Base-by-base conservation (phyloP, 2,888 invertebrate genomes). In the Sympetrum striolatum region DNA sequence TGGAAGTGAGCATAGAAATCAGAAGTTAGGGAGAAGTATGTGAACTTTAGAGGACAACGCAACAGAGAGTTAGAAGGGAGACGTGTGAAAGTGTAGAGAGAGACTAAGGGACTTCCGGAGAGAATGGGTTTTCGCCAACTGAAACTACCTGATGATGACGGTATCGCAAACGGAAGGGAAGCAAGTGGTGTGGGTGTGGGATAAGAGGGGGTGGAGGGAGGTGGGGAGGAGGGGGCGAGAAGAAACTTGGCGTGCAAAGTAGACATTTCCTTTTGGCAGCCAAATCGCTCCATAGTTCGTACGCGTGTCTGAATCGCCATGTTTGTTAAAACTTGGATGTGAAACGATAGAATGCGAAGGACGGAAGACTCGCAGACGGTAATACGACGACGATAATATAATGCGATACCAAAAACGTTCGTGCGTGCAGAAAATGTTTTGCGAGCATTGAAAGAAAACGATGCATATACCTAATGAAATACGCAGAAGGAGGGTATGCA, bases 211-310 rank as follows among this genome's bases (percentile, higher is more conserved):
- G 25, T 25, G 79, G 1, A 4, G 79, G 25, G 18, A 15, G 60
- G 15, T 22, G 44, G 35, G 35, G 22, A 22, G 8, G 5, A 81
- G 48, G 35, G 80, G 3, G 39, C 6, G 25, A 6, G 82, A 31
- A 53, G 80, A n/a, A 80, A 37, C n/a, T 80, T 53, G 53, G 53
- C 82, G 82, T 82, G 82, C 15, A 31, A 82, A 82, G 82, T 25
- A 82, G 82, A 53, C 82, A 53, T 82, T 82, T 82, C 82, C 82
- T 82, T 82, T 53, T 31, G 82, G 82, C 82, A 82, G 82, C 82
- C 53, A 82, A 82, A 53, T 82, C 53, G 53, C 58, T 53, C 82
- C 82, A 73, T 73, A 73, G 73, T 25, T 73, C 73, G 73, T 31
- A 73, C 73, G 73, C 73, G 73, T 73, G 73, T 73, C 31, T 73